phyloP scores from a whole-genome alignment of 1,140 invertebrate species.

The Drosophila elegans region DNA sequence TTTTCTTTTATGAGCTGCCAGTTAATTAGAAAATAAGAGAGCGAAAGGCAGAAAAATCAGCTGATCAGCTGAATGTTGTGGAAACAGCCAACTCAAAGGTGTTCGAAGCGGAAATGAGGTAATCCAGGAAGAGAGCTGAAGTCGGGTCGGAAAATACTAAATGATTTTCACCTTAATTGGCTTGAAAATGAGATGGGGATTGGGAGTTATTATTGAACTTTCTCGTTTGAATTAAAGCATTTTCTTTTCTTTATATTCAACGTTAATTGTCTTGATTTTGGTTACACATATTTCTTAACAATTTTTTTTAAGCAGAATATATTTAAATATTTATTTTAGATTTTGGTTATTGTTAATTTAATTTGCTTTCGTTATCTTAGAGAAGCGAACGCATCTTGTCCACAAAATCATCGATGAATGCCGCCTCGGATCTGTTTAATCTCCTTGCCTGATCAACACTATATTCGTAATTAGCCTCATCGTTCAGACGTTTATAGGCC shows the following conservation, averaged over 20 bases:
- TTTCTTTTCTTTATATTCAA: background rate
- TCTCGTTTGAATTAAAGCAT: background rate
- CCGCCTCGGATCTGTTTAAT: constrained; percentile 9
- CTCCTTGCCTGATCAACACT: constrained; percentile 34
- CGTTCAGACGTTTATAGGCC: constrained; percentile 43
- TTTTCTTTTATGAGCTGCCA: constrained; percentile 67
- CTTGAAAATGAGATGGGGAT: background rate
- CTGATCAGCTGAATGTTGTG: constrained; percentile 31
- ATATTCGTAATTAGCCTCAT: constrained; percentile 46
- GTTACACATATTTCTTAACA: background rate
- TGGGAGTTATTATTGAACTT: background rate
- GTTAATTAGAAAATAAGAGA: constrained; percentile 61
- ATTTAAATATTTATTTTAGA: too few species aligned
- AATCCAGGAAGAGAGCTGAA: constrained; percentile 13
- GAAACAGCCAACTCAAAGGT: constrained; percentile 37
- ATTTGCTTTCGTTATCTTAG: constrained; percentile 1
- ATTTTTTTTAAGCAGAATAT: too few species aligned
- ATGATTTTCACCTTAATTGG: constrained; percentile 23
- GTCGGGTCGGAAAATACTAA: constrained; percentile 7
- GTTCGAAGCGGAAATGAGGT: constrained; percentile 40
- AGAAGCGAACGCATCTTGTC: constrained; percentile 36
- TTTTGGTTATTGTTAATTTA: too few species aligned
- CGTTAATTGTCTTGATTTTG: background rate
- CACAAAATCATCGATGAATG: constrained; percentile 54
- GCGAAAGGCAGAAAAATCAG: constrained; percentile 45